phyloP scores from a whole-genome alignment of 2,888 invertebrate species.

The Mantis religiosa region DNA sequence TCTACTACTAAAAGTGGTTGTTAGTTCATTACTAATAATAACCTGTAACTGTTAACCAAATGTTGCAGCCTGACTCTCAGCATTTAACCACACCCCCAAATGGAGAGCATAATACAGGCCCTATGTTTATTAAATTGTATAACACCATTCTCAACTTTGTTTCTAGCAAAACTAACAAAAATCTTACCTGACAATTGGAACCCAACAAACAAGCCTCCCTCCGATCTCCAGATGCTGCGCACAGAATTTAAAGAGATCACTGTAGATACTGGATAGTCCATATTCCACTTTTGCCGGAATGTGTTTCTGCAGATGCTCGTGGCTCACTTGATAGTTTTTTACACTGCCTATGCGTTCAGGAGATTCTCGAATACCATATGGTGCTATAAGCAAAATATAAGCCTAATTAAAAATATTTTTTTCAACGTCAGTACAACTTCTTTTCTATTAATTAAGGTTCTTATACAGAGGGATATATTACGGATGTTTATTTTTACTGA shows the following conservation, averaged over 20 bases:
- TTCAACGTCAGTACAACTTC: no score
- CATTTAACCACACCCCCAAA: no score
- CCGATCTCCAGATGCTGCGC: conserved; percentile 68
- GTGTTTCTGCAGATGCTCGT: conserved; percentile 64
- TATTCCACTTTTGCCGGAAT: conserved; percentile 85
- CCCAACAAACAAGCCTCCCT: conserved; percentile 91
- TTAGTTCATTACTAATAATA: no score
- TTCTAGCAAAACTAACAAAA: neutral
- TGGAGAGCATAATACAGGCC: no score
- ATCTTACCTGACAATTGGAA: conserved; percentile 77
- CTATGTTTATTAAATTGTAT: no score
- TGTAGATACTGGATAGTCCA: conserved; percentile 72
- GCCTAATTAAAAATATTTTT: neutral
- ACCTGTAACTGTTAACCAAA: no score
- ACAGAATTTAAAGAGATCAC: conserved; percentile 80
- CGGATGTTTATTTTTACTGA: no score
- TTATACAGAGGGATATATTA: no score
- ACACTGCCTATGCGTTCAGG: conserved; percentile 73
- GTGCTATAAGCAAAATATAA: conserved; percentile 61
- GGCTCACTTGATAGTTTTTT: conserved; percentile 56
- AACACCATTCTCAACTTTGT: no score
- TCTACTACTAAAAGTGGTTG: no score
- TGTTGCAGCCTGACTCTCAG: no score
- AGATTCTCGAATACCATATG: conserved; percentile 95
- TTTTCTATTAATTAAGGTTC: no score